Base-by-base conservation (phyloP, 2,797 vertebrate genomes). In the Chromobotia macracanthus region DNA sequence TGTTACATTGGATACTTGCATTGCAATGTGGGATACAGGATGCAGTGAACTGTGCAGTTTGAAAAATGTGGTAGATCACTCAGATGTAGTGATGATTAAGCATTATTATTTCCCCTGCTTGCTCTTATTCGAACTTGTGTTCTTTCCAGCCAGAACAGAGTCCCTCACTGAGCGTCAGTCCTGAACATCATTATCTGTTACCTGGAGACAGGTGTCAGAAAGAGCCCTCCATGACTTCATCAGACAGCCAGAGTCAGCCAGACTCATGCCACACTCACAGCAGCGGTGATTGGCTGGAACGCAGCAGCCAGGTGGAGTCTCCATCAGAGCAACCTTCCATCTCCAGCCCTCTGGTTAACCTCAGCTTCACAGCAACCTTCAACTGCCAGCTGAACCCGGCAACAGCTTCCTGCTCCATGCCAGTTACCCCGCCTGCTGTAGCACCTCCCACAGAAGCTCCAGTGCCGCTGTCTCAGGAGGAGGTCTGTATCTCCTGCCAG, bases 341-440 rank as follows among this genome's bases (percentile, higher is more conserved):
- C 23, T 83, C 86, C 75, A 91, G 80, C 53, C 92, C 91, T 11
- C 83, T 89, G 0, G 85, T 94, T 56, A 87, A 84, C 31, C 21
- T 87, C 72, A 87, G 41, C 78, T 44, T 87, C 80, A 87, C 83
- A 2, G 72, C 86, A 65, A 86, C 84, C 0, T 46, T 87, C 50
- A 88, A 73, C 72, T 84, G 75, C 70, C 77, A 85, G 19, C 5
- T 84, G 18, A 84, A 71, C 67, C 77, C 77, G 0, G 8, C 25
- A 0, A 88, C 88, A 0, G 86, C 89, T 5, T 74, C 87, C 35
- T 85, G 81, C 35, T 79, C 88, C 16, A 79, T 86, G 7, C 86
- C 86, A 0, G n/a, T 87, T 18, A 63, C 79, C 25, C 61, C 72
- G 1, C 75, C 87, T 0, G 18, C 80, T 51, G 86, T 86, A 58